phyloP scores from a whole-genome alignment of 1,140 invertebrate genomes.

The Euwallacea similis region DNA sequence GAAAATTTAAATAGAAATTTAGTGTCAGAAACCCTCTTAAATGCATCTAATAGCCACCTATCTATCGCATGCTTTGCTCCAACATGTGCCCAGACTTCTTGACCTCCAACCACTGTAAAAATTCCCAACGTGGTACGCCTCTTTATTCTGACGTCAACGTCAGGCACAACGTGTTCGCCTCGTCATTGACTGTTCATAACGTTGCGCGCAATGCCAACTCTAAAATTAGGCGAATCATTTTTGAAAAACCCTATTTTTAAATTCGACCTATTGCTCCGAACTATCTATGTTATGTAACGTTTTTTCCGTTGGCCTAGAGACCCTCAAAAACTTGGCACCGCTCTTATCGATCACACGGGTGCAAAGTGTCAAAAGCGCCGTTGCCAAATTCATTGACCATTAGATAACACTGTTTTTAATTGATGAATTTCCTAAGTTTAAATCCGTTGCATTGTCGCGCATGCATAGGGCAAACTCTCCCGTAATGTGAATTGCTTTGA shows the following conservation, averaged over 20 bases:
- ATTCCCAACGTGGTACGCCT: not conserved
- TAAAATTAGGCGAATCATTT: not conserved
- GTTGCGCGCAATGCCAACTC: not conserved
- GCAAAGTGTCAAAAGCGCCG: constrained; percentile 33
- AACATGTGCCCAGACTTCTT: not conserved
- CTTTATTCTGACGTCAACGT: not conserved
- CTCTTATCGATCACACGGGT: constrained; percentile 34
- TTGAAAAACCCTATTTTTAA: not conserved
- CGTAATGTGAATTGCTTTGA: too few species aligned
- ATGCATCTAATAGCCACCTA: too few species aligned
- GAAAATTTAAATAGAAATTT: too few species aligned
- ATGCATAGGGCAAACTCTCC: too few species aligned
- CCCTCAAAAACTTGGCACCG: constrained; percentile 32
- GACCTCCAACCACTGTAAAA: constrained; percentile 16
- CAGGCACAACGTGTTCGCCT: constrained; percentile 1
- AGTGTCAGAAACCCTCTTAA: too few species aligned
- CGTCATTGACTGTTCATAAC: constrained; percentile 8
- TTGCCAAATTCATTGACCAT: constrained; percentile 13
- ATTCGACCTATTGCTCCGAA: not conserved
- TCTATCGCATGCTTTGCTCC: too few species aligned
- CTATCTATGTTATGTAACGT: constrained; percentile 2
- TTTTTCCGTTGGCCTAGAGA: constrained; percentile 7
- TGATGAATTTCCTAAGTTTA: too few species aligned
- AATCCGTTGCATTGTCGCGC: too few species aligned
- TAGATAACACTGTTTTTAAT: too few species aligned